phyloP scores from a whole-genome alignment of 2,113 vertebrate species.

The Numida meleagris region DNA sequence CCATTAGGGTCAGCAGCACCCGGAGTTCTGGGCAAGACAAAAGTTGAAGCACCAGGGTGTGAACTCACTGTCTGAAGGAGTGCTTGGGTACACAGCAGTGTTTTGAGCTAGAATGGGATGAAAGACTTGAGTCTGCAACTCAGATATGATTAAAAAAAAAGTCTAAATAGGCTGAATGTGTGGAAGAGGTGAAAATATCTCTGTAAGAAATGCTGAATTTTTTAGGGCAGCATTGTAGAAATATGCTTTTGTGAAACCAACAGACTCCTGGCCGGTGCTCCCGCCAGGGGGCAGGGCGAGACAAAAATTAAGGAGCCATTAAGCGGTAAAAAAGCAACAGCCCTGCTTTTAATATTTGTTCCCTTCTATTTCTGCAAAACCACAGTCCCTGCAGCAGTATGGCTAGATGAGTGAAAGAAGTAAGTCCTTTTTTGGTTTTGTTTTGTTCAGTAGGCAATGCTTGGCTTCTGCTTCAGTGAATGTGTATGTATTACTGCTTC shows the following conservation, averaged over 20 bases:
- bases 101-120: background rate
- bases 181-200: background rate
- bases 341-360: background rate
- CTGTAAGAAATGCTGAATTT: background rate
- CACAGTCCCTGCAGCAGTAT: background rate
- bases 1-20: background rate
- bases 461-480: background rate
- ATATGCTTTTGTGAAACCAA: background rate
- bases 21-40: background rate
- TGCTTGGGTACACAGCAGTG: background rate
- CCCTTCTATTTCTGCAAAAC: background rate
- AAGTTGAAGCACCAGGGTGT: background rate
- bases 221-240: background rate
- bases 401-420: background rate
- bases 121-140: background rate
- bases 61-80: background rate
- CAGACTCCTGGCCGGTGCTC: background rate
- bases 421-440: background rate
- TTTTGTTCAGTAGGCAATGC: background rate
- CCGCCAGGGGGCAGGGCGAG: constrained; percentile 79
- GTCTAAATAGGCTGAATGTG: background rate
- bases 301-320: constrained; percentile 42
- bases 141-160: background rate
- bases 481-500: background rate
- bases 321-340: background rate